Evolutionary conservation across 2,888 invertebrate species (phyloP), one percentile per base, ranked within the genome.

Genomic region (Brassicogethes aeneus): DNA sequence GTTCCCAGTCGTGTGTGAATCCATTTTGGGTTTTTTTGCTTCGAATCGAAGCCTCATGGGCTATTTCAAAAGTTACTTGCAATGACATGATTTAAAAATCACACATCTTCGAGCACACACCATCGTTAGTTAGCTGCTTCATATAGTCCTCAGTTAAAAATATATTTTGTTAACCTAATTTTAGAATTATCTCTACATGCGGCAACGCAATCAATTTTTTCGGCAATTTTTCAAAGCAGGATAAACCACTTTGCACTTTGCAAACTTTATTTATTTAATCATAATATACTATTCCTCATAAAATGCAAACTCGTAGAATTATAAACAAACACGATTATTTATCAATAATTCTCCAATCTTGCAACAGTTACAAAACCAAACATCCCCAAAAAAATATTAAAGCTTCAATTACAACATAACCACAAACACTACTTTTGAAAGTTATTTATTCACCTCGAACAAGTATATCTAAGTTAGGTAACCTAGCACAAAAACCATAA

Each of bases 1-100:
- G 83, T 68, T 90, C 89, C 96, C 96, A 96, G 67, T 96, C 95
- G 71, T 96, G 96, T 53, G 95, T 96, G 65, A 89, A 94, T 35
- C 92, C 94, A 65, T 92, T 89, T 15, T 81, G 79, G 10, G 92
- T 90, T 56, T 80, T 79, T 64, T 87, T 86, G 39, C 80, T 79
- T 59, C 87, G 81, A 54, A 91, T 66, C 46, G 80, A 78, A 51
- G 95, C 90, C 68, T 82, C 80, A 70, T 96, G 95, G 51, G 95
- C 95, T 66, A 94, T 85, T 74, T 94, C 93, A 62, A 95, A 80
- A 65, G 82, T 82, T 56, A 93, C 86, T 64, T 80, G 80, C 51
- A 85, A 77, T 16, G 39, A 33, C 80, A 80, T 80, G 59, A 59
- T 70, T 60, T 50, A 58, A 35, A 42, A 39, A 12, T 50, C 49